Base-by-base conservation (phyloP, 1,140 invertebrate genomes). In the Drosophila pectinifera region DNA sequence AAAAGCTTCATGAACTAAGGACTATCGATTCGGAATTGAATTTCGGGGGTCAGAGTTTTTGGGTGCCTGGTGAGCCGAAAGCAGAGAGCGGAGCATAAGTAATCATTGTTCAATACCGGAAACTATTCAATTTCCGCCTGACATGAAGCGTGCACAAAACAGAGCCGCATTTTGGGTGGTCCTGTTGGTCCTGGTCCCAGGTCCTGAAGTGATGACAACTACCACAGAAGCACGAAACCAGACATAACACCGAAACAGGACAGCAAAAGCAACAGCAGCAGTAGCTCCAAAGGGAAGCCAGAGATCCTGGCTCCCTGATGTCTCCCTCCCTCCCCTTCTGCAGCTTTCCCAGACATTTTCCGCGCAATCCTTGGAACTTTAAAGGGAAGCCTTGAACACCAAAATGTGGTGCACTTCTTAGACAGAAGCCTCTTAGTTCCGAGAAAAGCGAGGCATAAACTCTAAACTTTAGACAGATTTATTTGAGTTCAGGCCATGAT, bases 51-150 rank as follows among this genome's bases (percentile, higher is more conserved):
- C 46, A 61, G 62, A 46, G 56, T 69, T 78, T 72, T 53, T 14
- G 67, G 49, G 31, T 43, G 31, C 62, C 54, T 42, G 65, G 11
- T 11, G 51, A 41, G 26, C 22, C 36, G 34, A 28, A 8, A 28
- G 24, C 6, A 36, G 13, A 26, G n/a, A 26, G 43, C 34, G 20
- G 7, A 57, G 65, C 51, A 46, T 57, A 78, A 79, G 78, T 91
- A 91, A 91, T 91, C 80, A 91, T 79, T 91, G 80, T 81, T 91
- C 78, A 80, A 90, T 89, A 91, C 80, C 80, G 84, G 84, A 91
- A 89, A 90, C 73, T 90, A 85, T 91, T 90, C 88, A 91, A 90
- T 91, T 91, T 90, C 86, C 86, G 83, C 76, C 73, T 84, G 80
- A 80, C 85, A 89, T 85, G 78, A 82, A 72, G 72, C 79, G 70